Evolutionary conservation across 2,113 vertebrate genomes (phyloP), one percentile per base, ranked within the genome.

Genomic region (Psettodes erumei): DNA sequence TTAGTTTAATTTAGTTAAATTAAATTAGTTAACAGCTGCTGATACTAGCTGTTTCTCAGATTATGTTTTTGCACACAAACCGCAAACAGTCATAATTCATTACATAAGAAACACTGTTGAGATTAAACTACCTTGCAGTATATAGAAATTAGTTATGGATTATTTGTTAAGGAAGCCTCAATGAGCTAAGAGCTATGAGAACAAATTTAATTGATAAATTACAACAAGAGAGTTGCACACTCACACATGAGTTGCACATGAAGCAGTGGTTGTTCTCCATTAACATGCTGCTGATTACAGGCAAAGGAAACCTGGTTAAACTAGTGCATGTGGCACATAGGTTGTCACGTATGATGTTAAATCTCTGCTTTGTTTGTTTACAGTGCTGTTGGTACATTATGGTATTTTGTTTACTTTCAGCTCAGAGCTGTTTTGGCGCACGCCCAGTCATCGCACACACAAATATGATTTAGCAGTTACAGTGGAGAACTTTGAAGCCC

Each of bases 341-440:
- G 35, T 55, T 37, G 19, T 59, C 25, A 16, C 4, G 16, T 45
- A 30, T 37, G 42, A 65, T 12, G 35, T 47, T 64, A n/a, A 28
- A 19, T 54, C 58, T 77, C 6, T 38, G 18, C 38, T 59, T 60
- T 19, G 2, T 43, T 53, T 70, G 27, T 58, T 58, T 47, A 27
- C 55, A 70, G 19, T 50, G 42, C 38, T 62, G 47, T 56, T 27
- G 33, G 33, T 45, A 27, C 15, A 16, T 40, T 19, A 7, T n/a
- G 5, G 43, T 45, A 45, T 19, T 43, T 43, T 43, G 15, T 18
- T 43, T 43, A 43, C 40, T 19, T 19, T 16, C 16, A 2, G 18
- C 15, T 43, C 40, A 43, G 40, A 19, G 40, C 40, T 6, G 15
- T 42, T 35, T 35, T 12, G 11, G 4, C 11, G 10, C 37, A 38